Conservation (phyloP, 2,113 vertebrate species). For the Neolamprologus caudopunctatus region DNA sequence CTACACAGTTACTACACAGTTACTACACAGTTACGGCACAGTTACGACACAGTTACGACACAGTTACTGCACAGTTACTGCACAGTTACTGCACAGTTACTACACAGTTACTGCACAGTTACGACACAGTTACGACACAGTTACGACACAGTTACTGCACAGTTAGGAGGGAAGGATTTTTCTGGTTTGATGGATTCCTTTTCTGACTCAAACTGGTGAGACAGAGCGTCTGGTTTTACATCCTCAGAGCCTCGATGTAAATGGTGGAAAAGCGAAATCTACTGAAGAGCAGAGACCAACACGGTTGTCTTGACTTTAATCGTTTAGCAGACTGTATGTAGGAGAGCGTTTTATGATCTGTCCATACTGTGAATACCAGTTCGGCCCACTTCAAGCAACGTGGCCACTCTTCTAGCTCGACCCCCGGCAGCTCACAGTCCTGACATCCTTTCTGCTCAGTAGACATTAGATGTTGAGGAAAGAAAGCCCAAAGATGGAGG, state of each 20-base stretch:
- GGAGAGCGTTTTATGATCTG: background rate
- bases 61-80: accelerated
- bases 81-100: accelerated
- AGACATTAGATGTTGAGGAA: background rate
- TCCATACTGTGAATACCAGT: background rate
- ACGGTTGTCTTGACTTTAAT: background rate
- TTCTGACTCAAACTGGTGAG: background rate
- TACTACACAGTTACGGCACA: accelerated
- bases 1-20: accelerated
- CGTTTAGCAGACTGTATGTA: background rate
- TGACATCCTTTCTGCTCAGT: background rate
- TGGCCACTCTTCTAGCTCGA: background rate
- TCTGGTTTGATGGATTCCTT: background rate
- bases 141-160: accelerated
- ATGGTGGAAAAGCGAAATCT: background rate
- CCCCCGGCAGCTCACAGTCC: accelerated
- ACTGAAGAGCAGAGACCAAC: background rate
- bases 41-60: accelerated
- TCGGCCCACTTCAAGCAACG: accelerated
- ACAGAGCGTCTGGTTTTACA: background rate
- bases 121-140: accelerated
- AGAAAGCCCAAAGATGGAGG: background rate
- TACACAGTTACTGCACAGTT: accelerated
- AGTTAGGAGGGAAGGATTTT: background rate
- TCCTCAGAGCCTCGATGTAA: background rate